These are phyloP conservation scores for Glyphotaelius pellucidus DNA, from an alignment of 2,888 invertebrate genomes.

Conservation along the genomic window DNA sequence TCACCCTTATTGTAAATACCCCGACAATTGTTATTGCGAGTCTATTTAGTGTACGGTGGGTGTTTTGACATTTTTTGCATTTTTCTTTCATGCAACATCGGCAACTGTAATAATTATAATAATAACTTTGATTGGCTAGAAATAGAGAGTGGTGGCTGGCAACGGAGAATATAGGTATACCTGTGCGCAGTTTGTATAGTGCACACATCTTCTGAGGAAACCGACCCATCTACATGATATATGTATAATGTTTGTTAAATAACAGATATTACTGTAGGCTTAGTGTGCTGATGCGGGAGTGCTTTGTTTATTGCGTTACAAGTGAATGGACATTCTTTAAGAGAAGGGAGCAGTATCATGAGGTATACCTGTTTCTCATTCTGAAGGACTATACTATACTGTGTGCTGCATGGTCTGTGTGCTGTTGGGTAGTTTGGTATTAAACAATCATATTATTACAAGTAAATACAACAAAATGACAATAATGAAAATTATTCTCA, in stretches of 20 bases:
- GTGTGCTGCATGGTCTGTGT: not conserved
- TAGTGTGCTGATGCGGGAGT: not conserved
- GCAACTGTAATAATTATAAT: constrained; percentile 7
- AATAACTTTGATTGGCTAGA: constrained; percentile 34
- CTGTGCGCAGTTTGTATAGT: not conserved
- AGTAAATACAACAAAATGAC: constrained; percentile 37
- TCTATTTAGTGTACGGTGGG: constrained; percentile 54
- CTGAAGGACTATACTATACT: not conserved
- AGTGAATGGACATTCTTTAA: constrained; percentile 34
- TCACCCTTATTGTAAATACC: constrained; percentile 57
- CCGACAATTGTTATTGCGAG: constrained; percentile 62
- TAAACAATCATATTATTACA: constrained; percentile 2
- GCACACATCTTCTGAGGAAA: not conserved
- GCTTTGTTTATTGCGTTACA: not conserved
- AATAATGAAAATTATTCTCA: constrained; percentile 48
- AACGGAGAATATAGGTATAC: constrained; percentile 8
- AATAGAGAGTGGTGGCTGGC: not conserved
- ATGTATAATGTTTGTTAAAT: not conserved
- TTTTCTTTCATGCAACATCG: constrained; percentile 33
- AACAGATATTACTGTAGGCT: not conserved
- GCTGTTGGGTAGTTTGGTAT: constrained; percentile 27
- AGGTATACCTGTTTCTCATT: constrained; percentile 17
- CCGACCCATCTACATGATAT: not conserved
- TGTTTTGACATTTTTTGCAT: constrained; percentile 46
- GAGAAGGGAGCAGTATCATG: not conserved